Evolutionary conservation across 1,140 invertebrate species (phyloP), one percentile per base, ranked within the genome.

Genomic region (Trachymyrmex cornetzi): DNA sequence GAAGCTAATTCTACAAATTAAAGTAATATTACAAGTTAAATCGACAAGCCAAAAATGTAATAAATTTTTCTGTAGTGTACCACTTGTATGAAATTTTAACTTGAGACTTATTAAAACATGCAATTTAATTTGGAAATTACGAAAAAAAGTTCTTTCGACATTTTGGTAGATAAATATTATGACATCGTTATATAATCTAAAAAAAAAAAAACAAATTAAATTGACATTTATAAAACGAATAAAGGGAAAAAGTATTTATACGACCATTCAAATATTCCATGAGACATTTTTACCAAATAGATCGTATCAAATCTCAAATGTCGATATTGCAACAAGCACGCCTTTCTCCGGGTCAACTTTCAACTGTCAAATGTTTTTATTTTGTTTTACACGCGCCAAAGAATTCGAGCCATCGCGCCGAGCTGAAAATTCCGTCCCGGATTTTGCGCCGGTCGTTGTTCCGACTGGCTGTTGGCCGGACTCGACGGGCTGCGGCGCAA

Each of bases 401-500:
- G 87, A 91, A 91, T 91, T 91, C 88, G 91, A 86, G 74, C 74
- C 80, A 66, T 87, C 82, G 81, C 91, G 74, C 59, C 85, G 84
- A 87, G 91, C 72, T 81, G 89, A 91, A 91, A 91, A 91, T 91
- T 91, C 89, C 88, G 80, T 59, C 80, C 82, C 69, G 85, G 87
- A 74, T 91, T 90, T 91, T 90, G 85, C 85, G 69, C 85, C 85
- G 87, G 88, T 86, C 88, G 90, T 91, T 91, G 85, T 91, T 89
- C 89, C 90, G 87, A 90, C 88, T 87, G 90, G 38, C 81, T 84
- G 66, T 82, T 87, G 85, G 77, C 85, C 81, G 74, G 82, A 80
- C 89, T 88, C 89, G 87, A 86, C 89, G 89, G 89, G 77, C 77
- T 90, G 90, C 85, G 85, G 92, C 88, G 92, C 93, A 93, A 93